Base-by-base conservation (phyloP, 2,113 vertebrate species). In the Tyrannus savana region DNA sequence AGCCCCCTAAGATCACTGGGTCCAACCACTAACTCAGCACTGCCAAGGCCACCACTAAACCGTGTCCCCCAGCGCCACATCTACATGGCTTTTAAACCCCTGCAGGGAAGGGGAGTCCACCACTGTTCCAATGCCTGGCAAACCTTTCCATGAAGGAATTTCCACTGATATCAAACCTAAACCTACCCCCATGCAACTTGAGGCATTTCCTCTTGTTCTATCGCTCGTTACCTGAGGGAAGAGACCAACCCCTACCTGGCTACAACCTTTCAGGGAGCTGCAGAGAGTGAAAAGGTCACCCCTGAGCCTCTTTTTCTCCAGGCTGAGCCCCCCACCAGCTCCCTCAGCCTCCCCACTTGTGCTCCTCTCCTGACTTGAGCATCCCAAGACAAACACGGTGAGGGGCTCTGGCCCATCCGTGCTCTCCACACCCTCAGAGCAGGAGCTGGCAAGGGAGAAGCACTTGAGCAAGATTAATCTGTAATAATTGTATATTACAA, bases 401-500 rank as follows among this genome's bases (percentile, higher is more conserved):
- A 41, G 31, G 8, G 41, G 39, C 46, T 86, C 35, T 19, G 71
- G 19, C 28, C 49, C 35, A 2, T 10, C 7, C 14, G 3, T 44
- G 35, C 7, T 60, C 23, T 89, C n/a, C 12, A 1, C 9, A 4
- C 33, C 44, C 64, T 17, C 9, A 27, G 22, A 9, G 7, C 15
- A 49, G 49, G 12, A 53, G 50, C 44, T 75, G 78, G 42, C 67
- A 59, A 76, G 55, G 6, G 14, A 76, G 83, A 91, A 53, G 79
- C 75, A 78, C 63, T 35, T 92, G 82, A 95, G 73, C 92, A 89
- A 79, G 84, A 41, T 42, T 85, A 91, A 96, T 89, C 78, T 69
- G 69, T 74, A 81, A 82, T 94, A 72, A 86, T 94, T 86, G 28
- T 75, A 24, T 25, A 68, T 85, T 84, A 67, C 77, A 80, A 93